Conservation (phyloP, 1,140 invertebrate genomes). For the Saxidomus purpurata region DNA sequence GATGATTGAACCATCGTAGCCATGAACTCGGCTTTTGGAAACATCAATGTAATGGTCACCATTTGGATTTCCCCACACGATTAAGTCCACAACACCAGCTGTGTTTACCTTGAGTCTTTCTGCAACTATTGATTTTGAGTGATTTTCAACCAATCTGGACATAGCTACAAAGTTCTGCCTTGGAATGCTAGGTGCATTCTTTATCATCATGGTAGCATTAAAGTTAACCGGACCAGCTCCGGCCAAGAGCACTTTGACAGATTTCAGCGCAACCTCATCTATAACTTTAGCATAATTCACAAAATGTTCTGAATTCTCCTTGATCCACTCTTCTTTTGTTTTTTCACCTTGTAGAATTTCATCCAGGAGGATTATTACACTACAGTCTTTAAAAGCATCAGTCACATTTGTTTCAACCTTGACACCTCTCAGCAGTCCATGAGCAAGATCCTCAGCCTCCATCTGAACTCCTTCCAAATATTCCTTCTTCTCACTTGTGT, state of each 20-base stretch:
- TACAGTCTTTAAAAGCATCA: constrained; percentile 83
- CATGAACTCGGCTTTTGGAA: constrained; percentile 78
- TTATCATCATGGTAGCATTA: constrained; percentile 81
- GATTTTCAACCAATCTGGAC: constrained; percentile 82
- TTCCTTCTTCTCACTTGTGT: constrained; percentile 71
- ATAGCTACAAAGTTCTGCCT: constrained; percentile 83
- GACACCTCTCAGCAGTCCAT: constrained; percentile 77
- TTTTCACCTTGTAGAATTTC: constrained; percentile 76
- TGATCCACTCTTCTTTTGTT: constrained; percentile 75
- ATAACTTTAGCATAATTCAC: constrained; percentile 80
- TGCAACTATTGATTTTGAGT: constrained; percentile 83
- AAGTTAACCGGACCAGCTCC: constrained; percentile 84
- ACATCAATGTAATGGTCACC: constrained; percentile 81
- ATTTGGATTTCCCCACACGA: constrained; percentile 85
- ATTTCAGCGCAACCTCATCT: constrained; percentile 77
- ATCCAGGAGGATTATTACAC: constrained; percentile 82
- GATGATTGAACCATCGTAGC: constrained; percentile 84
- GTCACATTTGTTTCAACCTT: constrained; percentile 74
- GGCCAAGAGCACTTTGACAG: constrained; percentile 80
- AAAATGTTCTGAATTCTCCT: constrained; percentile 80
- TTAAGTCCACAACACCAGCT: constrained; percentile 82
- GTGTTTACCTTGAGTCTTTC: constrained; percentile 82
- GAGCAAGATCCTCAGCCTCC: constrained; percentile 83
- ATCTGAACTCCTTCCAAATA: constrained; percentile 79
- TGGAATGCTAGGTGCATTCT: constrained; percentile 79